These are phyloP conservation scores for Nematostella vectensis DNA, from an alignment of 92 coral and sea anemone genomes.

Conservation along the genomic window DNA sequence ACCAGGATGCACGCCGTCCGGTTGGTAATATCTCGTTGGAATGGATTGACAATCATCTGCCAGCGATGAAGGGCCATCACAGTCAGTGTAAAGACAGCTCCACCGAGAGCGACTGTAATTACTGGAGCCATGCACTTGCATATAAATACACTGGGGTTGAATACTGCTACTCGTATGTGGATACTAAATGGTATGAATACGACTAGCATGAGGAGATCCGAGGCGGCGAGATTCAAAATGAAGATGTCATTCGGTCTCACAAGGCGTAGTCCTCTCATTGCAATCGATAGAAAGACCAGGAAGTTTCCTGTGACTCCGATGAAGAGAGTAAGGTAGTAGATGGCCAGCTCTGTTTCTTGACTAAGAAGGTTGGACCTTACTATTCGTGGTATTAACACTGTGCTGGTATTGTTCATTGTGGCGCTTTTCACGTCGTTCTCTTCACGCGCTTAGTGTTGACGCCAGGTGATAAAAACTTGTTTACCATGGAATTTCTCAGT, in stretches of 20 bases:
- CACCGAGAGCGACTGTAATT: constrained; percentile 43
- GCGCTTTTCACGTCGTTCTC: no score
- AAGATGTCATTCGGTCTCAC: constrained; percentile 27
- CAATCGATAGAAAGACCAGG: constrained; percentile 13
- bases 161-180: constrained; percentile 15
- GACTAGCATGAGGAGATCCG: constrained; percentile 23
- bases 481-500: no score
- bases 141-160: constrained; percentile 20
- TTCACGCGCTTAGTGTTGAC: no score
- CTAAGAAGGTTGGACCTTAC: no score
- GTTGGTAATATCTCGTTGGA: constrained; percentile 18
- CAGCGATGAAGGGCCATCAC: constrained; percentile 43
- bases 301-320: constrained; percentile 30
- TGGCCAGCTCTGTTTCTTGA: constrained; percentile 7
- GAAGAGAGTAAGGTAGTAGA: constrained; percentile 22
- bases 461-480: no score
- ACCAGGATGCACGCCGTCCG: constrained; percentile 8
- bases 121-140: constrained; percentile 35
- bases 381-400: no score
- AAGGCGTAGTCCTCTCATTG: constrained; percentile 5
- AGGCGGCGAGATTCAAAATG: constrained; percentile 31
- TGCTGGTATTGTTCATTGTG: no score
- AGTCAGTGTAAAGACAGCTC: constrained; percentile 28
- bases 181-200: constrained; percentile 31
- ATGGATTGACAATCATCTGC: constrained; percentile 24